Evolutionary conservation across 2,888 invertebrate genomes (phyloP).

Genomic region (Nemoura dubitans): DNA sequence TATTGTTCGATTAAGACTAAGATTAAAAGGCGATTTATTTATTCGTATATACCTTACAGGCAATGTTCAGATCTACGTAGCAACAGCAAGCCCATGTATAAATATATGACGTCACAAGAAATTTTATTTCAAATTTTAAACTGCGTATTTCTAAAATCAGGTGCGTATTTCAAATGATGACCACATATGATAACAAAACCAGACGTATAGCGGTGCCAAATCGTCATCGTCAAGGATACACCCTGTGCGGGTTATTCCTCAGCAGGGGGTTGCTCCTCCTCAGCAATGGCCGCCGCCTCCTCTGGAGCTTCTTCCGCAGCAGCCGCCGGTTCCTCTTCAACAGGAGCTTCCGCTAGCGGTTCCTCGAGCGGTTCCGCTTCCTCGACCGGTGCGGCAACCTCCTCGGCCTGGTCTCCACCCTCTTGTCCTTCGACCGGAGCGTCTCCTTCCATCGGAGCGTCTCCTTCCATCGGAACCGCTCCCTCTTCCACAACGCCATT

Average conservation of each 20-base stretch:
- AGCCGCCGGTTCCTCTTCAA: conserved; percentile 40
- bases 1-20: neutral
- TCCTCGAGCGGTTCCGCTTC: conserved; percentile 40
- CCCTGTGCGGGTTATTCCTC: conserved; percentile 44
- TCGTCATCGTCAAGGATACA: conserved; percentile 10
- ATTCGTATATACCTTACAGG: neutral
- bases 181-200: neutral
- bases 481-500: neutral
- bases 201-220: neutral
- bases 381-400: conserved; percentile 27
- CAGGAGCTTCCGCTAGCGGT: conserved; percentile 22
- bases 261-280: conserved; percentile 30
- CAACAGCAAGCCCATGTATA: too few relatives aligned
- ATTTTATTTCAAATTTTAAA: neutral
- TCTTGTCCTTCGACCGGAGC: neutral
- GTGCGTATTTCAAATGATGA: neutral
- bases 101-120: neutral
- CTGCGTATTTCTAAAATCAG: neutral
- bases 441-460: neutral
- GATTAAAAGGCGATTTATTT: neutral
- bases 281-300: conserved; percentile 38
- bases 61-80: too few relatives aligned
- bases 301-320: conserved; percentile 37
- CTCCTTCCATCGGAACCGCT: conserved; percentile 14
- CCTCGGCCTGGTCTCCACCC: neutral